Percentiles rank a stretch among this genome's conserved stretches.
Conservation (phyloP, 2,113 vertebrate genomes). For the Pangasianodon gigas region DNA sequence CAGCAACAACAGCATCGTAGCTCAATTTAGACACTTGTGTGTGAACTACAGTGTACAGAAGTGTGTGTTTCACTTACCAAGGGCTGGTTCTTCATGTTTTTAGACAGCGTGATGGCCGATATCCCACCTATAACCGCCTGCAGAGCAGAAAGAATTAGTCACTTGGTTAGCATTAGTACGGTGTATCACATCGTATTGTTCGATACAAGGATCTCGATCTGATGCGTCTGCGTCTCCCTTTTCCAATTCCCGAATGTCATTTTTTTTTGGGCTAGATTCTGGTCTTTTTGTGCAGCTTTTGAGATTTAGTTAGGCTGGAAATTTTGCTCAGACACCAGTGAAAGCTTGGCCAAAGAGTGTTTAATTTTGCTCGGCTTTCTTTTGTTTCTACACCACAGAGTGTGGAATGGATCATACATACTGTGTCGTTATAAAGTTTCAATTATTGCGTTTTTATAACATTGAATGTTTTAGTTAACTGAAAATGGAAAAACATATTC, state of each 20-base stretch:
- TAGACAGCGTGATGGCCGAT: slow-evolving; percentile 80
- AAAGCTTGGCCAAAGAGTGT: background rate
- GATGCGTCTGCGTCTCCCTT: too few relatives aligned
- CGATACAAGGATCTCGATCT: background rate
- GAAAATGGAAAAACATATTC: background rate
- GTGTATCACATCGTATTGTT: background rate
- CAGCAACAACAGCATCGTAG: background rate
- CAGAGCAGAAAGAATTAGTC: background rate
- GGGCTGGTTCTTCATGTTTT: slow-evolving; percentile 71
- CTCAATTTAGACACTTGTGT: background rate
- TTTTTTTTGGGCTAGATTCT: too few relatives aligned
- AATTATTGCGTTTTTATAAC: too few relatives aligned
- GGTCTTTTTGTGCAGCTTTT: too few relatives aligned
- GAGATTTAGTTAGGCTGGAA: too few relatives aligned
- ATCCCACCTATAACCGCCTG: slow-evolving; percentile 77
- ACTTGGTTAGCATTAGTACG: background rate
- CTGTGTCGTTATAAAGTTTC: too few relatives aligned
- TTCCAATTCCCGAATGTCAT: too few relatives aligned
- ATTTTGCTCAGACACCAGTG: too few relatives aligned
- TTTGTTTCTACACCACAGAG: background rate
- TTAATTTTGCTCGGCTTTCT: background rate
- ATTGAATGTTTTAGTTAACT: too few relatives aligned
- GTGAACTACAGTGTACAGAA: background rate
- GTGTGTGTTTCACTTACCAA: slow-evolving; percentile 72
- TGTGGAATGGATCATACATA: background rate